Conservation (phyloP, 2,888 invertebrate species). For the Isoperla grammatica region DNA sequence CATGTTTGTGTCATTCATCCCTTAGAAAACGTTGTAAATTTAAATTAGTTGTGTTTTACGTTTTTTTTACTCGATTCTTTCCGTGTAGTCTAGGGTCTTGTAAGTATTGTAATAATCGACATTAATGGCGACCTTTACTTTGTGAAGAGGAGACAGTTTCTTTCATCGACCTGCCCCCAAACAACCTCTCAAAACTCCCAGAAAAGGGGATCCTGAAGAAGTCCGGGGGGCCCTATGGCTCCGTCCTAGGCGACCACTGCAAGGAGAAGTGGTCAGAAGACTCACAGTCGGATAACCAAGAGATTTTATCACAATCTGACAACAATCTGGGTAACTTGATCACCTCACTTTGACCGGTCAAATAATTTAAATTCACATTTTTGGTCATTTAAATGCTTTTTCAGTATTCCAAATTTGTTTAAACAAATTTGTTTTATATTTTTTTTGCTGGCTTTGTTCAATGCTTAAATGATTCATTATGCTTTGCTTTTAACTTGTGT, state of each 20-base stretch:
- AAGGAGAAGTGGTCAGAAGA: slow-evolving; percentile 62
- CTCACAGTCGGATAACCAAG: slow-evolving; percentile 64
- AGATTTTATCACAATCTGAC: slow-evolving; percentile 62
- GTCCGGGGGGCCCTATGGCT: slow-evolving; percentile 63
- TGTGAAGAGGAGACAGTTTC: slow-evolving; percentile 73
- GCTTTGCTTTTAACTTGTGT: no score
- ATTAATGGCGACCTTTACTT: slow-evolving; percentile 37
- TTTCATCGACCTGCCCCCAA: slow-evolving; percentile 73
- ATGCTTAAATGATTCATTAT: no score
- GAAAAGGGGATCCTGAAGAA: slow-evolving; percentile 92
- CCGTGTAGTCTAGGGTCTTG: no score
- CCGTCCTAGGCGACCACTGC: slow-evolving; percentile 56
- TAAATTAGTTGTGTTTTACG: no score
- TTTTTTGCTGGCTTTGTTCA: background rate
- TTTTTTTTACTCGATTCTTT: no score
- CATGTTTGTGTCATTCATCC: no score
- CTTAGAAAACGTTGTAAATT: no score
- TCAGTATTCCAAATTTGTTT: background rate
- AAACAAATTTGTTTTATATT: no score
- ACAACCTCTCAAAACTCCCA: slow-evolving; percentile 68
- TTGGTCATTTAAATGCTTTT: slow-evolving; percentile 4
- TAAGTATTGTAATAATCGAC: no score
- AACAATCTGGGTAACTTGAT: slow-evolving; percentile 51
- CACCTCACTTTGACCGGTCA: background rate
- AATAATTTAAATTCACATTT: no score